Conservation (phyloP, 2,888 invertebrate genomes). For the Lordiphosa fenestrarum region DNA sequence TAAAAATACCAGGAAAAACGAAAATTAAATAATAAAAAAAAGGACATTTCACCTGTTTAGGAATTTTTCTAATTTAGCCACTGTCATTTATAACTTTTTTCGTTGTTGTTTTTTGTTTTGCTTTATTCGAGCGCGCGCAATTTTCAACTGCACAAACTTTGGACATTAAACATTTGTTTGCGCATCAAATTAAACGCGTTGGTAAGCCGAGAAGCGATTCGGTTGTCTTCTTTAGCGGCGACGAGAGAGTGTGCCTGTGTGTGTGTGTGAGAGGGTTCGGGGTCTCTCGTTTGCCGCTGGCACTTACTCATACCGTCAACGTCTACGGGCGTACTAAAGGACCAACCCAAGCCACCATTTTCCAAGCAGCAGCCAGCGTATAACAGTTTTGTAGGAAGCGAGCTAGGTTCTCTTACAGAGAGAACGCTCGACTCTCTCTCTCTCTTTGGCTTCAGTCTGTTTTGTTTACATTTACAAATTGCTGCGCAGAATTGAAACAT, state of each 20-base stretch:
- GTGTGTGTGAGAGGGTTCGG: constrained; percentile 1
- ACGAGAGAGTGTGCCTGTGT: constrained; percentile 16
- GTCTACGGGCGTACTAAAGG: constrained; percentile 46
- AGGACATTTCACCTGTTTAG: constrained; percentile 16
- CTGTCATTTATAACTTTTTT: constrained; percentile 56
- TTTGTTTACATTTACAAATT: constrained; percentile 61
- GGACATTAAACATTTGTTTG: constrained; percentile 70
- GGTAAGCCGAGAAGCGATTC: constrained; percentile 41
- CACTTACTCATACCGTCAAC: constrained; percentile 55
- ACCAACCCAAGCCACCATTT: constrained; percentile 14
- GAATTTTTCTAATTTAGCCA: constrained; percentile 46
- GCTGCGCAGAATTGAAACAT: constrained; percentile 51
- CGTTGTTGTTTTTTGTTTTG: constrained; percentile 11
- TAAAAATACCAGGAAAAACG: constrained; percentile 3
- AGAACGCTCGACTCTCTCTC: background rate
- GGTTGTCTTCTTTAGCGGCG: constrained; percentile 9
- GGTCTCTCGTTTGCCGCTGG: constrained; percentile 32
- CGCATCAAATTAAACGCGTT: constrained; percentile 64
- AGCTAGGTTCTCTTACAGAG: constrained; percentile 5
- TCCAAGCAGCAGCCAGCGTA: constrained; percentile 31
- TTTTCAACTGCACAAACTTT: constrained; percentile 47
- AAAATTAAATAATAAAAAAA: background rate
- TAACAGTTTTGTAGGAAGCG: constrained; percentile 47
- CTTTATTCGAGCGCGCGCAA: constrained; percentile 20
- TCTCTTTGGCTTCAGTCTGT: constrained; percentile 16